Percentiles rank a stretch among this genome's conserved stretches.
phyloP scores from a whole-genome alignment of 2,113 vertebrate genomes.

The Megatriorchis doriae region DNA sequence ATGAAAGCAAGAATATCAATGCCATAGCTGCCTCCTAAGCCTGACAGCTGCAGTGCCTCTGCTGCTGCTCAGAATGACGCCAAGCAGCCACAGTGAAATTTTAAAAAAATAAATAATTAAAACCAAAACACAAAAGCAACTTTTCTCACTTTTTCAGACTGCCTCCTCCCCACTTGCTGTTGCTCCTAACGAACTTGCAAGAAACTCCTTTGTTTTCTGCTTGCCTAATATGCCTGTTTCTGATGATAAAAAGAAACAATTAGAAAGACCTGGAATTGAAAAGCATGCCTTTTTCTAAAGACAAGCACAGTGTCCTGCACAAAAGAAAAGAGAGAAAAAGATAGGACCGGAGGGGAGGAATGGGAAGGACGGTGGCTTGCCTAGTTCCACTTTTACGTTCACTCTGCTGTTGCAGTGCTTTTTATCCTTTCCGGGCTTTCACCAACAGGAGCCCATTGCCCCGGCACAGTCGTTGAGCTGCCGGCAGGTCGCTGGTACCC shows the following conservation, averaged over 20 bases:
- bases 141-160: neutral
- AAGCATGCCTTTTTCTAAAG: neutral
- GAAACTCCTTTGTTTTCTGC: neutral
- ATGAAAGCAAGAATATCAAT: slow-evolving; percentile 18
- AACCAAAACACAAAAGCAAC: neutral
- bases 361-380: fast-evolving
- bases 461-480: fast-evolving
- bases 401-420: neutral
- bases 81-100: neutral
- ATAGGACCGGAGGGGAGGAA: neutral
- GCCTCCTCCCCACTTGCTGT: neutral
- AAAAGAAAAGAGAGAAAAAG: neutral
- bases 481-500: neutral
- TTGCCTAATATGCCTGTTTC: neutral
- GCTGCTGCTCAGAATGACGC: neutral
- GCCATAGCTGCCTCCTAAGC: neutral
- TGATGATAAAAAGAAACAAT: neutral
- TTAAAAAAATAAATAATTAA: neutral
- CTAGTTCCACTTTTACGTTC: neutral
- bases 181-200: neutral
- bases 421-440: neutral
- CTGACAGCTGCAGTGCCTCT: slow-evolving; percentile 17
- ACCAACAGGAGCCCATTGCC: neutral
- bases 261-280: neutral
- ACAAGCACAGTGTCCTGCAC: neutral